Evolutionary conservation across 1,140 invertebrate species (phyloP).

Genomic region (Luehdorfia chinensis): DNA sequence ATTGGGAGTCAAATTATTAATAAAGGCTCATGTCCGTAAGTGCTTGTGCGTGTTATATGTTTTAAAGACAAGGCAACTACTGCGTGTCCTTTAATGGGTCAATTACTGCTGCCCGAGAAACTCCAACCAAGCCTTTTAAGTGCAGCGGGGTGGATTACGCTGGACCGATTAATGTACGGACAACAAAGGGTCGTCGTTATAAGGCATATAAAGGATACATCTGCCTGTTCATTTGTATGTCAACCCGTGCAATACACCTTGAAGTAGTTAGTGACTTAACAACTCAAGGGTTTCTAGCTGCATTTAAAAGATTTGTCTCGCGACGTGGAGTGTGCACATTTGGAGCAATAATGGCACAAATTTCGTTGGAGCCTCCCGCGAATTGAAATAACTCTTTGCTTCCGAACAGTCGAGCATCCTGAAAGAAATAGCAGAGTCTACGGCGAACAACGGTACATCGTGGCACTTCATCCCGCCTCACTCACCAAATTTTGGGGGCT

Average conservation of each 20-base stretch:
- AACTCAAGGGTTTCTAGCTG: not conserved
- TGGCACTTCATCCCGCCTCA: slow-evolving; percentile 20
- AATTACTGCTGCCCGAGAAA: not conserved
- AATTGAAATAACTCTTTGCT: slow-evolving; percentile 18
- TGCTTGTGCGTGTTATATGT: no score
- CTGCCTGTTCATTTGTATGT: not conserved
- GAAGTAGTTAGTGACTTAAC: not conserved
- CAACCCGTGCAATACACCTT: not conserved
- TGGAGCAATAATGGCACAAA: slow-evolving; percentile 1
- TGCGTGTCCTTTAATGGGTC: not conserved
- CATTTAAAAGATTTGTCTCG: slow-evolving; percentile 1
- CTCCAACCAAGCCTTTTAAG: not conserved
- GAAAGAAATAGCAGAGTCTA: not conserved
- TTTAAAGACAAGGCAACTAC: no score
- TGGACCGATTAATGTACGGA: not conserved
- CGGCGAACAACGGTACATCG: slow-evolving; percentile 7
- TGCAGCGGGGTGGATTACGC: not conserved
- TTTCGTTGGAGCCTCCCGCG: slow-evolving; percentile 9
- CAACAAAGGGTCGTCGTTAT: not conserved
- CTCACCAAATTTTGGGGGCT: no score
- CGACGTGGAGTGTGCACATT: not conserved
- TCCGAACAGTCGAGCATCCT: not conserved
- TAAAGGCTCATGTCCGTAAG: no score
- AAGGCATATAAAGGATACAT: not conserved
- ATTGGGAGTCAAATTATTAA: not conserved